phyloP scores from a whole-genome alignment of 2,113 vertebrate genomes.

The Anarhynchus alexandrinus region DNA sequence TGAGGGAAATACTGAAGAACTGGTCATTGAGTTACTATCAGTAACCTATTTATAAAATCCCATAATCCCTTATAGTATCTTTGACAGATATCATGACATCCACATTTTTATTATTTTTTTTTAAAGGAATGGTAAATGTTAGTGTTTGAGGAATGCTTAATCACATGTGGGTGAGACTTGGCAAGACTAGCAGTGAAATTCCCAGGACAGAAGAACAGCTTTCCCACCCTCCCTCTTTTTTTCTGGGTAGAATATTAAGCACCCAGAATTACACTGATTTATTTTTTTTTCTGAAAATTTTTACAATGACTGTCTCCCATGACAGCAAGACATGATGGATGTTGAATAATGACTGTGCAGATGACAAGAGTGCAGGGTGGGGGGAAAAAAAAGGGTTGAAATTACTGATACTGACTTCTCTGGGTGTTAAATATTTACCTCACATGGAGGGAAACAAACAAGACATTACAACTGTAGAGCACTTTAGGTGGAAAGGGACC shows the following conservation, averaged over 20 bases:
- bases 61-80: background rate
- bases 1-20: background rate
- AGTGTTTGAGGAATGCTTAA: background rate
- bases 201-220: background rate
- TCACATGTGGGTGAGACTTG: background rate
- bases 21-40: background rate
- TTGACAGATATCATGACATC: background rate
- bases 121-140: background rate
- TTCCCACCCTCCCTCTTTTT: background rate
- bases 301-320: background rate
- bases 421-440: background rate
- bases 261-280: background rate
- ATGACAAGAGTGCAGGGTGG: background rate
- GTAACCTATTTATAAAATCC: background rate
- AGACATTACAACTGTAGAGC: background rate
- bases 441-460: background rate
- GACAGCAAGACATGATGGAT: background rate
- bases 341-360: background rate
- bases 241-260: background rate
- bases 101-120: background rate
- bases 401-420: background rate
- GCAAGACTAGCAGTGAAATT: background rate
- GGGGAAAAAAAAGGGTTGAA: background rate
- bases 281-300: background rate
- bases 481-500: background rate